Percentiles rank a stretch among this genome's conserved stretches.
Conservation (phyloP, 2,113 vertebrate genomes). For the Pogonocichla stellata region DNA sequence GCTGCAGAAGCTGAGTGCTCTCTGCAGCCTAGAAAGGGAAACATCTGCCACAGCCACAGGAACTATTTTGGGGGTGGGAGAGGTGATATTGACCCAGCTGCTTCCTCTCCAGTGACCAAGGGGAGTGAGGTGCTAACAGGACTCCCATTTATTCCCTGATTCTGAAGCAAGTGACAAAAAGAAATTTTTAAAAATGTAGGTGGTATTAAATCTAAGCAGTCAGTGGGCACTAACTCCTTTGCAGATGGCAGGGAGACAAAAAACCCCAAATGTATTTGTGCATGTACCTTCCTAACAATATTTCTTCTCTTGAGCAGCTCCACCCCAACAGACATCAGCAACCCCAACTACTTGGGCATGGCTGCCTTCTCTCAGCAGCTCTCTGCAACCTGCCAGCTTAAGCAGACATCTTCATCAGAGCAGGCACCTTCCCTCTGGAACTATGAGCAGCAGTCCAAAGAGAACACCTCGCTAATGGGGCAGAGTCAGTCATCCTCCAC, state of each 20-base stretch:
- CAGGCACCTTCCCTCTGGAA: conserved; percentile 75
- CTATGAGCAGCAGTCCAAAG: conserved; percentile 80
- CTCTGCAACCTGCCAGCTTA: conserved; percentile 58
- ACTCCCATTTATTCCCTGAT: background rate
- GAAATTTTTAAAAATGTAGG: background rate
- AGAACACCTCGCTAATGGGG: conserved; percentile 32
- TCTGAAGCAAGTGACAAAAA: background rate
- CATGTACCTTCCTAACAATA: conserved; percentile 35
- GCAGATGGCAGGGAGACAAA: background rate
- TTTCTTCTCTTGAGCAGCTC: conserved; percentile 14
- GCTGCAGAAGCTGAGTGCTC: background rate
- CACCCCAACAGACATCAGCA: conserved; percentile 79
- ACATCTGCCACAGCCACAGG: background rate
- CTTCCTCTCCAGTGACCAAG: background rate
- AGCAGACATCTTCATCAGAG: conserved; percentile 73
- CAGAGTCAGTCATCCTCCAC: conserved; percentile 72
- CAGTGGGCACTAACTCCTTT: background rate
- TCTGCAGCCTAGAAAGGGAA: background rate
- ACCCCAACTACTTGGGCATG: conserved; percentile 86
- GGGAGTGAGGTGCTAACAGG: background rate
- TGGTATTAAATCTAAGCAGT: background rate
- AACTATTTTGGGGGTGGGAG: background rate
- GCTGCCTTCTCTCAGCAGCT: conserved; percentile 53
- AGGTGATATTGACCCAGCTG: background rate
- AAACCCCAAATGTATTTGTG: background rate